Evolutionary conservation across 92 coral and sea anemone species (phyloP).

Genomic region (Palythoa grandis): DNA sequence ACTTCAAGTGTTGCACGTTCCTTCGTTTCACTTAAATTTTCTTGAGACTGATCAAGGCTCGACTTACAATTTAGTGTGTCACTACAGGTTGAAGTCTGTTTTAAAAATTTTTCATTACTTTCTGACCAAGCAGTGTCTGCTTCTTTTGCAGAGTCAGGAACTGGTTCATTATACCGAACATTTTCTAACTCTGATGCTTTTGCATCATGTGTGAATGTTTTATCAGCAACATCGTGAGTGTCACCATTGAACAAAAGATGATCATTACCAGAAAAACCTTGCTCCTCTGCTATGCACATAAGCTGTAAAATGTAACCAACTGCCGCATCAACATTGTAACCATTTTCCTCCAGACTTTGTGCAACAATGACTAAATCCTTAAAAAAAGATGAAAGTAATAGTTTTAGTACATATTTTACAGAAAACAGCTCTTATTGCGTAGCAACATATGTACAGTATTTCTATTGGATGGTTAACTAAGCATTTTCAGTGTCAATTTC

Average conservation of each 20-base stretch:
- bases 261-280: conserved; percentile 50
- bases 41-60: not conserved
- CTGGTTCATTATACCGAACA: not conserved
- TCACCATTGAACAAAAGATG: not conserved
- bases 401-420: too few relatives aligned
- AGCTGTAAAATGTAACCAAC: conserved; percentile 83
- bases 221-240: not conserved
- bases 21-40: not conserved
- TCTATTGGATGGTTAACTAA: too few relatives aligned
- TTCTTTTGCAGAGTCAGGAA: not conserved
- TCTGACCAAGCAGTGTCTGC: not conserved
- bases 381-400: not conserved
- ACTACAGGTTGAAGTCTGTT: not conserved
- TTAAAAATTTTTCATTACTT: not conserved
- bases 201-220: conserved; percentile 1
- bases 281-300: conserved; percentile 72
- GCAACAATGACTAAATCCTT: conserved; percentile 77
- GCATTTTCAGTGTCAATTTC: too few relatives aligned
- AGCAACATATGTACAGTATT: too few relatives aligned
- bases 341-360: conserved; percentile 76
- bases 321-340: conserved; percentile 74
- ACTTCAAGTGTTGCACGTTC: conserved; percentile 12
- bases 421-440: too few relatives aligned
- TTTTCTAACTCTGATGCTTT: not conserved
- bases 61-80: not conserved